These are phyloP conservation scores for Eupeodes latifasciatus DNA, from an alignment of 2,888 invertebrate genomes.

Conservation along the genomic window DNA sequence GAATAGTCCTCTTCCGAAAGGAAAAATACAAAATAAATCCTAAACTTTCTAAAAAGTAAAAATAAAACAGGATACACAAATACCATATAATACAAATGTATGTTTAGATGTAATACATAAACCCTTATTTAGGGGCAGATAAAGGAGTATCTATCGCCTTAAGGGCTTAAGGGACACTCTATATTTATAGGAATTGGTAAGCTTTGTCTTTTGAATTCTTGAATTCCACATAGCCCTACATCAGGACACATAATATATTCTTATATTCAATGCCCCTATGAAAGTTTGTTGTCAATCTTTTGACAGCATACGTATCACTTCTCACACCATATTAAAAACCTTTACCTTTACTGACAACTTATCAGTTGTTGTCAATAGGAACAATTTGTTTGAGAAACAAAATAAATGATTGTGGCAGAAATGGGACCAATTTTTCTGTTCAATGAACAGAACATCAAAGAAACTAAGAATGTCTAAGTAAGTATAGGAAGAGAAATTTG, in stretches of 20 bases:
- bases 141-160: not conserved
- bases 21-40: not conserved
- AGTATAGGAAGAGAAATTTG: too few relatives aligned
- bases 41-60: not conserved
- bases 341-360: too few relatives aligned
- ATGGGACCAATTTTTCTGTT: too few relatives aligned
- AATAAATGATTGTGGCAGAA: too few relatives aligned
- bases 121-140: not conserved
- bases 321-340: too few relatives aligned
- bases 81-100: too few relatives aligned
- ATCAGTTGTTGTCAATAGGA: too few relatives aligned
- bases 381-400: too few relatives aligned
- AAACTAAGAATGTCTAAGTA: too few relatives aligned
- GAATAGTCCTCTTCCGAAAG: not conserved
- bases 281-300: not conserved
- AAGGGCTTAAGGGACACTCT: not conserved
- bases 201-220: not conserved
- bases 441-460: too few relatives aligned
- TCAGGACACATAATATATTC: not conserved
- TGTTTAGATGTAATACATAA: not conserved
- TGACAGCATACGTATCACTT: not conserved
- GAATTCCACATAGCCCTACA: not conserved
- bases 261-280: not conserved
- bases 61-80: not conserved
- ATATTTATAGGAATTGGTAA: not conserved